Evolutionary conservation across 2,888 invertebrate genomes (phyloP).

Genomic region (Eutolmus rufibarbis): DNA sequence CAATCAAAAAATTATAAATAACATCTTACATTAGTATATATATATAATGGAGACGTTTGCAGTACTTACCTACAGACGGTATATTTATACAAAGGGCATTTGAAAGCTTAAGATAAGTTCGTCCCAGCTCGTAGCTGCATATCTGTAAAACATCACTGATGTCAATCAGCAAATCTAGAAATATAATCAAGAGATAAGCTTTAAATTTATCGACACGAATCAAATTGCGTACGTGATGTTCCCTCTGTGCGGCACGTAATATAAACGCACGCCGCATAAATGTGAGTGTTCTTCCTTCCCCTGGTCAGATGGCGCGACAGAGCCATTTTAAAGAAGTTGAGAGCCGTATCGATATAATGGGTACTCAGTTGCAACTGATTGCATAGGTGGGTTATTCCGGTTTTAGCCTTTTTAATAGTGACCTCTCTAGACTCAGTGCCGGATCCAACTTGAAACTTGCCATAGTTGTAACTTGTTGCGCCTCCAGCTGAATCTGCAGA

Average conservation of each 20-base stretch:
- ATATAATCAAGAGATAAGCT: background rate
- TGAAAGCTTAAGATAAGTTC: constrained; percentile 88
- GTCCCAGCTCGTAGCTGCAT: constrained; percentile 93
- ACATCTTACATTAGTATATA: too few relatives aligned
- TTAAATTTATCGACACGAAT: background rate
- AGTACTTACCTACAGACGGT: constrained; percentile 82
- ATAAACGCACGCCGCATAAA: constrained; percentile 97
- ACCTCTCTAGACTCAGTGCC: constrained; percentile 92
- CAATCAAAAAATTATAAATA: too few relatives aligned
- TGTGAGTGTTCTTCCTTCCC: constrained; percentile 87
- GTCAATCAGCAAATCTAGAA: constrained; percentile 89
- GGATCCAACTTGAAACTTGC: constrained; percentile 79
- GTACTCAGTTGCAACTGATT: constrained; percentile 87
- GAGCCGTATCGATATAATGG: constrained; percentile 91
- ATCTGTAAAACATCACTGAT: constrained; percentile 97
- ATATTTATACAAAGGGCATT: constrained; percentile 89
- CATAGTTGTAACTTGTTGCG: constrained; percentile 77
- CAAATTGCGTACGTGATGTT: constrained; percentile 81
- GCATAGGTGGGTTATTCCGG: constrained; percentile 84
- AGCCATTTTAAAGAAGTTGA: constrained; percentile 93
- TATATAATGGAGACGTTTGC: background rate
- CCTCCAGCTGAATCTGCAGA: constrained; percentile 88
- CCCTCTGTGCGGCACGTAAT: constrained; percentile 95
- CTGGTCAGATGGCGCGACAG: constrained; percentile 83
- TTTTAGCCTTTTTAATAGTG: constrained; percentile 86